Evolutionary conservation across 2,113 vertebrate genomes (phyloP), one percentile per base, ranked within the genome.

Genomic region (Varanus salvator): DNA sequence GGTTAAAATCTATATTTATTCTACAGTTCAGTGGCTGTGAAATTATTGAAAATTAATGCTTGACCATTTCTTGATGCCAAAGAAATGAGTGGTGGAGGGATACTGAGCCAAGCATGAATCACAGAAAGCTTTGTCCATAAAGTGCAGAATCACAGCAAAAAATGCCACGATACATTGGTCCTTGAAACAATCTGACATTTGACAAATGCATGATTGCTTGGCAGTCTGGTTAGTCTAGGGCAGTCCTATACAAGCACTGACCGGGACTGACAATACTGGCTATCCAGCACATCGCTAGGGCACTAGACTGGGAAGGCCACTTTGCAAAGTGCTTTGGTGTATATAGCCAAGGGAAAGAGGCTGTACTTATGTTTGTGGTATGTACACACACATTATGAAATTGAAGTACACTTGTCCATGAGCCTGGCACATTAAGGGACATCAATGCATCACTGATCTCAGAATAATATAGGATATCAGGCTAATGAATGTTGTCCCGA

Each of bases 11-110:
- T 90, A 92, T 52, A 94, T 93, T 93, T 96, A 92, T 93, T 94
- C 86, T 92, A 94, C 89, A 89, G 12, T 92, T 95, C 96, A 96
- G 89, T 77, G 78, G 90, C 72, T 93, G 91, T 93, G 96, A 93
- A 96, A 95, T 96, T 94, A 97, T 95, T 96, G 89, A 95, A 81
- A 93, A 91, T 95, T 88, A 89, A 44, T 92, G 91, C 90, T 80
- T 91, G 92, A 96, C 71, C 38, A 88, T 90, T 77, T 90, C 52
- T 76, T n/a, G 78, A 25, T 31, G 80, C 74, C 60, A 91, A 92
- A 91, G 92, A 75, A 90, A 93, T 95, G 94, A 90, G 85, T 84
- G 69, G 87, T n/a, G 88, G 72, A 66, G 25, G 86, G 80, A 80
- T 77, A 44, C 14, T 69, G 74, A 57, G 85, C 90, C 80, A 93